Conservation (phyloP, 1,140 invertebrate genomes). For the Pogonomyrmex californicus region DNA sequence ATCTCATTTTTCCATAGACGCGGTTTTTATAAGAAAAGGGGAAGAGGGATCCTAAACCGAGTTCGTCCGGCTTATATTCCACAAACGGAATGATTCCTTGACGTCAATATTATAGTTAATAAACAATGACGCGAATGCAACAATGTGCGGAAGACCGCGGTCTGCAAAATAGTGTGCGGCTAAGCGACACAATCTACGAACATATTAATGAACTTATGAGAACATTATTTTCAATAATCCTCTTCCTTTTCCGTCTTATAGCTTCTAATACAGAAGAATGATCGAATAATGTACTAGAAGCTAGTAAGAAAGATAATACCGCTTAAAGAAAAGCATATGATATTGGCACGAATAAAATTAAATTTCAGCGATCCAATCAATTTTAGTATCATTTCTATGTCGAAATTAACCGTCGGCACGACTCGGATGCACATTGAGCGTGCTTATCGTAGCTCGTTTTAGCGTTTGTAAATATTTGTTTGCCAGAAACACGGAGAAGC, state of each 20-base stretch:
- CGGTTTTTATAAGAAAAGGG: not conserved
- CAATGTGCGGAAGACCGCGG: slow-evolving; percentile 25
- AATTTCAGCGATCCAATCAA: not conserved
- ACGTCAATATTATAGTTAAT: slow-evolving; percentile 29
- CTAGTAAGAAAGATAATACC: not conserved
- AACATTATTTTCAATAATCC: not conserved
- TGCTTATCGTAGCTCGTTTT: slow-evolving; percentile 19
- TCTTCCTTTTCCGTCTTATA: no score
- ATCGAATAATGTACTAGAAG: not conserved
- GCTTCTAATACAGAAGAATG: slow-evolving; percentile 6
- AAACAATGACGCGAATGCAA: slow-evolving; percentile 32
- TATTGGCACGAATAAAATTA: not conserved
- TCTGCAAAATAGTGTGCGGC: not conserved
- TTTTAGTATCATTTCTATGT: not conserved
- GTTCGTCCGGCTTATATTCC: not conserved
- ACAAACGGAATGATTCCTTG: not conserved
- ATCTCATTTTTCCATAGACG: not conserved
- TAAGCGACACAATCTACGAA: not conserved
- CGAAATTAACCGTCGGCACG: not conserved
- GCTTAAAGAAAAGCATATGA: not conserved
- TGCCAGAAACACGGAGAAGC: slow-evolving; percentile 19
- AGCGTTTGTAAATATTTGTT: slow-evolving; percentile 48
- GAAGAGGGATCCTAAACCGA: slow-evolving; percentile 40
- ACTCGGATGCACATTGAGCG: not conserved
- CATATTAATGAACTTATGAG: slow-evolving; percentile 29